Evolutionary conservation across 2,888 invertebrate genomes (phyloP), one percentile per base, ranked within the genome.

Genomic region (Zonitis immaculata): DNA sequence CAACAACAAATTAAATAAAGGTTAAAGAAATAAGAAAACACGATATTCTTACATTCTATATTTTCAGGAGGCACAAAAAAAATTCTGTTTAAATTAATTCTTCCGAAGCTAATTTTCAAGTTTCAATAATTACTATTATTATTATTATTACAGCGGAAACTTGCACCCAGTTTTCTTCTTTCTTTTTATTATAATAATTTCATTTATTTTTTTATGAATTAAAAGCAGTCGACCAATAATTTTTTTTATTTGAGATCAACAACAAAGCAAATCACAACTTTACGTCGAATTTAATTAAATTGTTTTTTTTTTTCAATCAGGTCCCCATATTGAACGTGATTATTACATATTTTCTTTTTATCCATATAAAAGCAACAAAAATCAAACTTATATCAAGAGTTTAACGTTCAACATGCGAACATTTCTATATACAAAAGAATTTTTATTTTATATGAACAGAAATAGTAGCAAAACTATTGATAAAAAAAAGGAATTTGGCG

Each of bases 161-260:
- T 55, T 58, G 58, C 35, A 54, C 45, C 22, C 48, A 49, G 49
- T 48, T 44, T 42, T 45, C 32, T 20, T 54, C 7, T 7, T 50
- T 28, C 6, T 42, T 42, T 48, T 48, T 27, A 47, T 54, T 54
- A 39, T 39, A 54, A 55, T 44, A 42, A 14, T 50, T 42, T 20
- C 50, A 59, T 54, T 51, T 52, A 22, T 22, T 59, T 52, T n/a
- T 50, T 52, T 55, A 57, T 50, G 55, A 65, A 62, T 51, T 59
- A 68, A 65, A 69, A 70, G 71, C 70, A 66, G 69, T 72, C 69
- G 68, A 71, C 71, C 67, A 68, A 61, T n/a, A n/a, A n/a, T n/a
- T n/a, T n/a, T 62, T 66, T 68, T 70, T 67, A 70, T 62, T 71
- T 71, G 73, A 73, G 72, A 73, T 73, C 73, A 73, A 73, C 70